Evolutionary conservation across 2,797 vertebrate species (phyloP), one percentile per base, ranked within the genome.

Genomic region (Melanotaenia pygmaea): DNA sequence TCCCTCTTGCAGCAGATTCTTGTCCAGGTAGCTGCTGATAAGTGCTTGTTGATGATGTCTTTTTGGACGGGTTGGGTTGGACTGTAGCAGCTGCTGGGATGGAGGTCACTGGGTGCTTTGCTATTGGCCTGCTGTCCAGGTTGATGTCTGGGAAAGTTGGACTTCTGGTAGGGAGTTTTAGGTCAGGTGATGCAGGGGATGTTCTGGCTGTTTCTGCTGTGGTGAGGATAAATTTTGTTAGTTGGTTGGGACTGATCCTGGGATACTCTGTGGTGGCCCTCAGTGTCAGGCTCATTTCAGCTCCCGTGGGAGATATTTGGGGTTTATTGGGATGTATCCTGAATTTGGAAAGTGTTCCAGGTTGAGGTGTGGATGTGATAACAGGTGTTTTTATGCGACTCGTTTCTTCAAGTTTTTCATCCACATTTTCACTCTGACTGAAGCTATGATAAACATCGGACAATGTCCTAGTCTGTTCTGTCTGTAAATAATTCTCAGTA

Each of bases 1-100:
- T 95, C 61, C 89, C 91, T 79, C 90, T 91, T 0, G 72, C 84
- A 3, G 53, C 5, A 58, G 90, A 89, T 61, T 88, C 90, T 18
- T 43, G 85, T 74, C 86, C 84, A 1, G 91, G 89, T 53, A 89
- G 81, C 0, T 88, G 92, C 57, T 75, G 74, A 50, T 72, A 75
- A 61, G 70, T 34, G 34, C 62, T 83, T 45, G 78, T 65, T 50
- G 6, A 2, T 18, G 56, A 79, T 45, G 30, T 24, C 40, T 82
- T 67, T 32, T 81, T 86, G 18, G 76, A 59, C 10, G 66, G 45
- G 53, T 22, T 3, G 6, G 58, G 82, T 43, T 22, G 61, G 30
- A 64, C 38, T 18, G 76, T 59, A 3, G 87, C 67, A 22, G 72
- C 18, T 26, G 69, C 37, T 4, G 74, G 74, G 24, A 43, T n/a